These are phyloP conservation scores for Pristionchus exspectatus DNA, from an alignment of 2,888 invertebrate species.

Conservation along the genomic window DNA sequence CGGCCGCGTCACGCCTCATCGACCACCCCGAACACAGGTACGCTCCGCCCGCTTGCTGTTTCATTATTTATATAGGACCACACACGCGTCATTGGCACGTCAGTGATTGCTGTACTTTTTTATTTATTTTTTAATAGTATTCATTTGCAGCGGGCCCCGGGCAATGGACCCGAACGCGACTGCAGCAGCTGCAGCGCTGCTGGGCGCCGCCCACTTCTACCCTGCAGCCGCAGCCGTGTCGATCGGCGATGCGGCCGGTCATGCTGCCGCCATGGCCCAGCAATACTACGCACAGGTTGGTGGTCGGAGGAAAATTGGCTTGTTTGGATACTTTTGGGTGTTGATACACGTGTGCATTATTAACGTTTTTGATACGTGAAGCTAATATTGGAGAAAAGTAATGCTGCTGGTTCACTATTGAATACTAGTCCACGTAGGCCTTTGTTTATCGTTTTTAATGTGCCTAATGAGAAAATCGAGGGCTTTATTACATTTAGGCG, in stretches of 20 bases:
- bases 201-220: slow-evolving; percentile 31
- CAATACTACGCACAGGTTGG: slow-evolving; percentile 29
- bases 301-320: background rate
- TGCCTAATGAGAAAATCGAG: too few species aligned
- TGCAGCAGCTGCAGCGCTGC: background rate
- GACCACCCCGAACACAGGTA: background rate
- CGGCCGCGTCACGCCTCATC: background rate
- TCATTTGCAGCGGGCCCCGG: background rate
- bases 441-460: too few species aligned
- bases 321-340: background rate
- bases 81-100: background rate
- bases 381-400: too few species aligned
- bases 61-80: too few species aligned
- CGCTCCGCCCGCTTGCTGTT: background rate
- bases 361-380: too few species aligned
- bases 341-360: background rate
- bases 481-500: too few species aligned
- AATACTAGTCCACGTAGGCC: too few species aligned
- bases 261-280: background rate
- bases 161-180: background rate
- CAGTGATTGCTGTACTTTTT: background rate
- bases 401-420: too few species aligned
- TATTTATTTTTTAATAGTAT: background rate
- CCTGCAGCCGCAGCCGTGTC: background rate
- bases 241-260: background rate